These are phyloP conservation scores for Marronus borbonicus DNA, from an alignment of 2,888 invertebrate species.

Conservation along the genomic window DNA sequence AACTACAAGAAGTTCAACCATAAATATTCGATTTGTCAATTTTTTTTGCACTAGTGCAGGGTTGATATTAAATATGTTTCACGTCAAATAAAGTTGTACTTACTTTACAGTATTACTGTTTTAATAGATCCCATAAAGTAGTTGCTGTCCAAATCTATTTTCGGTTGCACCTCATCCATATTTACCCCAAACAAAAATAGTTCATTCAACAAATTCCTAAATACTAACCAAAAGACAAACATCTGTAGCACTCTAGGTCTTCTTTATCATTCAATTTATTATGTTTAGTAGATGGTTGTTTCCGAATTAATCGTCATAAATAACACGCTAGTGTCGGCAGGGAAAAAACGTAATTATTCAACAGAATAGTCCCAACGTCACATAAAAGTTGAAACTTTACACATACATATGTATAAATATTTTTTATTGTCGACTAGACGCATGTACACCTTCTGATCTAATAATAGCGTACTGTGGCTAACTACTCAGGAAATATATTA, in stretches of 20 bases:
- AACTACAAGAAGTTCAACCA: too few relatives aligned
- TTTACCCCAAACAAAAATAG: background rate
- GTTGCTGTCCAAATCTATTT: too few relatives aligned
- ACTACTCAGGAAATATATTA: conserved; percentile 24
- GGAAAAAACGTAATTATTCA: conserved; percentile 1
- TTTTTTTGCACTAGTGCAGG: too few relatives aligned
- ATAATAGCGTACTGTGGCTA: conserved; percentile 30
- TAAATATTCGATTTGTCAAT: too few relatives aligned
- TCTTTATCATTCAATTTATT: conserved; percentile 9
- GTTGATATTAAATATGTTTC: too few relatives aligned
- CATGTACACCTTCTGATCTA: conserved; percentile 39
- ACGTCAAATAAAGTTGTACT: too few relatives aligned
- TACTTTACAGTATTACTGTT: too few relatives aligned
- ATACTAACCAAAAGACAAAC: background rate
- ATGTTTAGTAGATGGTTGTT: conserved; percentile 7
- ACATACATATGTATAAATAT: conserved; percentile 8
- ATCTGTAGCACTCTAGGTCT: background rate
- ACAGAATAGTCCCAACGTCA: background rate
- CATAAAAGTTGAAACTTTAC: background rate
- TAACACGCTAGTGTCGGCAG: background rate
- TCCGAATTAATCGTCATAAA: conserved; percentile 20
- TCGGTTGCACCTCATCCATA: too few relatives aligned
- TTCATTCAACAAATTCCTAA: conserved; percentile 4
- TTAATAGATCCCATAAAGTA: too few relatives aligned
- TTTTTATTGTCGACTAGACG: conserved; percentile 21